Conservation (phyloP, 2,888 invertebrate genomes). For the Epinotia demarniana region DNA sequence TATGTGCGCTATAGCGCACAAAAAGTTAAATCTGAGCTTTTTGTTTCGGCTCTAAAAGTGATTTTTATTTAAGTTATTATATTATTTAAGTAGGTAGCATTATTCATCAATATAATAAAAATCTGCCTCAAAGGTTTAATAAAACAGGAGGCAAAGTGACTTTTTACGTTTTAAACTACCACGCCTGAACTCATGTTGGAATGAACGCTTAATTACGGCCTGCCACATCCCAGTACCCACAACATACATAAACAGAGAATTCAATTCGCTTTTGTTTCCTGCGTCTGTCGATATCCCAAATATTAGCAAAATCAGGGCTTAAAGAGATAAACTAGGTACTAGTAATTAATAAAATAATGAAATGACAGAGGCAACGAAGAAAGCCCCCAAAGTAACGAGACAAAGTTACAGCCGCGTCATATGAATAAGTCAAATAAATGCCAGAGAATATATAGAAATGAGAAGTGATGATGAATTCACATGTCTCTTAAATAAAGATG, state of each 20-base stretch:
- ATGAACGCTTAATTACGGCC: conserved; percentile 47
- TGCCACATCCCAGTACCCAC: conserved; percentile 15
- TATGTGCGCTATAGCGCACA: too few relatives aligned
- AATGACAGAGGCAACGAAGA: too few relatives aligned
- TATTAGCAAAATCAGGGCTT: background rate
- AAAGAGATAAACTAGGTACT: background rate
- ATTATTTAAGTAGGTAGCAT: background rate
- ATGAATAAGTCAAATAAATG: too few relatives aligned
- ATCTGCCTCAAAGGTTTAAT: background rate
- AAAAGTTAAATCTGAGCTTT: too few relatives aligned
- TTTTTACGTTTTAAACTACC: conserved; percentile 46
- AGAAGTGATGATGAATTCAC: too few relatives aligned
- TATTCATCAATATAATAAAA: background rate
- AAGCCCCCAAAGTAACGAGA: too few relatives aligned
- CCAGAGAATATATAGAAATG: too few relatives aligned
- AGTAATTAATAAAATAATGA: background rate
- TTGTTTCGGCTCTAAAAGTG: background rate
- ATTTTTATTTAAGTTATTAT: too few relatives aligned
- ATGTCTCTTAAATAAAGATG: too few relatives aligned
- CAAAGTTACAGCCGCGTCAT: too few relatives aligned
- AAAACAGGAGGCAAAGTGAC: background rate
- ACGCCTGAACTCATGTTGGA: conserved; percentile 32
- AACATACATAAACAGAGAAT: conserved; percentile 13
- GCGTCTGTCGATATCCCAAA: background rate
- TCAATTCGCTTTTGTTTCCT: background rate